Evolutionary conservation across 2,888 invertebrate genomes (phyloP), one percentile per base, ranked within the genome.

Genomic region (Danaus chrysippus): DNA sequence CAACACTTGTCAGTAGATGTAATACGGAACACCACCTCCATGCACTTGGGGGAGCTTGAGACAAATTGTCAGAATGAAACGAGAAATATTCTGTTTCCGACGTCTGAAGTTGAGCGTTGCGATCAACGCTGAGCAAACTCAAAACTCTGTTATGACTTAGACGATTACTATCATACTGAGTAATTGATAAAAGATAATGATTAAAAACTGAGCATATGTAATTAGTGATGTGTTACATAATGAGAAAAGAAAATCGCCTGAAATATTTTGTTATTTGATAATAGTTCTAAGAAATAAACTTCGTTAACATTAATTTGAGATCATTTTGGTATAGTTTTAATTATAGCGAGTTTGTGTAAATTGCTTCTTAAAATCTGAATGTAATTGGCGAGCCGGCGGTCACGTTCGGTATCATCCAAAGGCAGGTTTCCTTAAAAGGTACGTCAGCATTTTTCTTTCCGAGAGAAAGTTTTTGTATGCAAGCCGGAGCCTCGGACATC

Each of bases 381-480:
- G 46, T 56, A 54, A 56, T 54, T 42, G 65, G 60, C 62, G 61
- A 56, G 62, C 64, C 43, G 54, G 56, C 52, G 52, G 60, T 58
- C 67, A 60, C 67, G 72, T 70, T 70, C 72, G 73, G 74, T 79
- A 76, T 75, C 80, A 81, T 81, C 82, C 23, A 72, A 74, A 60
- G 67, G 63, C 80, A 65, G 70, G 81, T 76, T 84, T 67, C 88
- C 89, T 69, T 88, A 85, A 75, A 89, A 81, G 88, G 88, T 76
- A 71, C 73, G 71, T 72, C 77, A 75, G 74, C 79, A 85, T 84
- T 87, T 86, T 87, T 85, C 81, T 76, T 75, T 69, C 68, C 44
- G 70, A 73, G 87, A 78, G 88, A 88, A 89, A 89, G 88, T 87
- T 87, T 85, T 82, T 77, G 78, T 79, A 80, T 81, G 79, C 78